These are phyloP conservation scores for Microvelia longipes DNA, from an alignment of 1,140 invertebrate species.

Conservation along the genomic window DNA sequence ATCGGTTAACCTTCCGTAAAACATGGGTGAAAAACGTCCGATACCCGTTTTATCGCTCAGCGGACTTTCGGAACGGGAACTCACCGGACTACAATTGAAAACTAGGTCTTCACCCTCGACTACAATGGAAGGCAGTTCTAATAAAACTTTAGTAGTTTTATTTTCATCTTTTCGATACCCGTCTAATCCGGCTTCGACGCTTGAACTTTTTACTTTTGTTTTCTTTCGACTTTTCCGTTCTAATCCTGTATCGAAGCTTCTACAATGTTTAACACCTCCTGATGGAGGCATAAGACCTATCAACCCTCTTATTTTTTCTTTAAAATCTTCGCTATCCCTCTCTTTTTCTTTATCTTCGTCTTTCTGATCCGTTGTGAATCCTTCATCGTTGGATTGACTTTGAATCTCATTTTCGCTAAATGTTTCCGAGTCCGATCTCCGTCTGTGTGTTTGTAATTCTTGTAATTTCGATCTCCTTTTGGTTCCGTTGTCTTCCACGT, in stretches of 20 bases:
- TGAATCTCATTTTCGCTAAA: conserved; percentile 43
- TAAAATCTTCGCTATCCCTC: conserved; percentile 35
- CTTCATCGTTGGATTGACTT: conserved; percentile 40
- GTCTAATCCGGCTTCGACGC: conserved; percentile 19
- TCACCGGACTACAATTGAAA: conserved; percentile 40
- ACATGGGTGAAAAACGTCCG: conserved; percentile 47
- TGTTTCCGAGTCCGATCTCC: conserved; percentile 40
- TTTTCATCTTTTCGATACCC: conserved; percentile 30
- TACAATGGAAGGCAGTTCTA: conserved; percentile 44
- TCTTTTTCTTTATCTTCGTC: conserved; percentile 46
- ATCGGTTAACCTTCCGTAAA: conserved; percentile 51
- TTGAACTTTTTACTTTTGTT: conserved; percentile 16
- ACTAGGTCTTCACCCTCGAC: conserved; percentile 33
- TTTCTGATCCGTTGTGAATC: conserved; percentile 33
- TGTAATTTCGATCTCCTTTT: conserved; percentile 30
- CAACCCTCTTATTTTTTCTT: conserved; percentile 23
- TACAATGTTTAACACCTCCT: conserved; percentile 15
- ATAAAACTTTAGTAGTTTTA: conserved; percentile 29
- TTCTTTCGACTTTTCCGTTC: conserved; percentile 10
- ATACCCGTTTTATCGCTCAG: conserved; percentile 49
- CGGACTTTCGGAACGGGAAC: conserved; percentile 57
- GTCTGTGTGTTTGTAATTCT: conserved; percentile 32
- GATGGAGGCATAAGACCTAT: conserved; percentile 16
- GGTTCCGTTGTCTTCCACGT: conserved; percentile 43
- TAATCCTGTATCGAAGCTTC: conserved; percentile 16